Base-by-base conservation (phyloP, 2,888 invertebrate genomes). In the Apeira syringaria region DNA sequence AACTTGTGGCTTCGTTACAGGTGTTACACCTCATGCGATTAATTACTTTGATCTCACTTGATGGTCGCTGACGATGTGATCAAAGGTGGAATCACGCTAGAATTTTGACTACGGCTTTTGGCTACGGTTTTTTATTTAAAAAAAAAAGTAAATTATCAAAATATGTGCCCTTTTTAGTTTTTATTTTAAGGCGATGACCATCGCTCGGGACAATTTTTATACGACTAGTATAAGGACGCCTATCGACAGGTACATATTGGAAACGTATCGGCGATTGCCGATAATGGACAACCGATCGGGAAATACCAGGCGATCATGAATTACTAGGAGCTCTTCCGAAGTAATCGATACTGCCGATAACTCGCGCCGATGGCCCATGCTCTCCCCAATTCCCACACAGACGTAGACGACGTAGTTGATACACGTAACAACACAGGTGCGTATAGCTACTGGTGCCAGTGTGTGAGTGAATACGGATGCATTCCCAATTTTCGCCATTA, bases 281-380 rank as follows among this genome's bases (percentile, higher is more conserved):
- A 85, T 86, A 85, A 86, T 80, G 80, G 74, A 77, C 74, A 79
- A 74, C 74, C 71, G 83, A 86, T 87, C 80, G 80, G 80, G 74
- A 83, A 82, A 69, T 78, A 87, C 86, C 59, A 86, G 84, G 86
- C 53, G 29, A 30, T 5, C 77, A 86, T 61, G 50, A 59, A 10
- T 9, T 17, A 33, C 37, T 42, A 66, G 64, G 75, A 80, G 80
- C 46, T 69, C 65, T 83, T 72, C 64, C 84, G 83, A 85, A 83
- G 74, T 75, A 82, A 85, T 87, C 86, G 76, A 86, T 87, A 86
- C 47, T 59, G 24, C 45, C 31, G 45, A 46, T 46, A 38, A 33
- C 28, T 24, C 63, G 72, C 31, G 39, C 64, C 73, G 72, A 72
- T 75, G 73, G 71, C 71, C 18, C 37, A 28, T 28, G 27, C 37